Percentiles rank a stretch among this genome's conserved stretches.
These are phyloP conservation scores for Iselma pallidipennis DNA, from an alignment of 2,888 invertebrate genomes.

Conservation along the genomic window DNA sequence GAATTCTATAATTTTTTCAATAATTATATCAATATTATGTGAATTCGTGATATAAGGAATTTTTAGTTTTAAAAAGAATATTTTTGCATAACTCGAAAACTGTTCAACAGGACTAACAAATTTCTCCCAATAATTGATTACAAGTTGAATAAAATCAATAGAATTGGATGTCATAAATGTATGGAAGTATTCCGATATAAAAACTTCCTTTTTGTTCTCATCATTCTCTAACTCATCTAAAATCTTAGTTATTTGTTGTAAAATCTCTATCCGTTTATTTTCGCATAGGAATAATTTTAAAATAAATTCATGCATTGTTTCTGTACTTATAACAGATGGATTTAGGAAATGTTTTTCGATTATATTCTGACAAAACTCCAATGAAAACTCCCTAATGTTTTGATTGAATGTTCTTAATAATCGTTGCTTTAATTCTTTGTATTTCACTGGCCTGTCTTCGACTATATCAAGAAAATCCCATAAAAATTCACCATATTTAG, in stretches of 20 bases:
- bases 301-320: neutral
- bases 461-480: neutral
- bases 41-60: neutral
- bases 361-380: neutral
- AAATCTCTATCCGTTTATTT: neutral
- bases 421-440: neutral
- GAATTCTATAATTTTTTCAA: neutral
- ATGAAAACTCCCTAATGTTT: neutral
- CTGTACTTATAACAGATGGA: neutral
- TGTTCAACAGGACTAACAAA: neutral
- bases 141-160: neutral
- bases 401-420: neutral
- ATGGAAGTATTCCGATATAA: neutral
- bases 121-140: slow-evolving; percentile 3
- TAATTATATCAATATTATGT: neutral
- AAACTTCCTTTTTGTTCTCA: neutral
- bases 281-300: neutral
- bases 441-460: neutral
- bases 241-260: neutral
- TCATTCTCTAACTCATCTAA: neutral
- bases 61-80: slow-evolving; percentile 3
- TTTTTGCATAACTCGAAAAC: neutral
- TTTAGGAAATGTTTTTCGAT: neutral
- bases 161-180: neutral
- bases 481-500: neutral